Base-by-base conservation (phyloP, 1,140 invertebrate genomes). In the Meteorus sp. region DNA sequence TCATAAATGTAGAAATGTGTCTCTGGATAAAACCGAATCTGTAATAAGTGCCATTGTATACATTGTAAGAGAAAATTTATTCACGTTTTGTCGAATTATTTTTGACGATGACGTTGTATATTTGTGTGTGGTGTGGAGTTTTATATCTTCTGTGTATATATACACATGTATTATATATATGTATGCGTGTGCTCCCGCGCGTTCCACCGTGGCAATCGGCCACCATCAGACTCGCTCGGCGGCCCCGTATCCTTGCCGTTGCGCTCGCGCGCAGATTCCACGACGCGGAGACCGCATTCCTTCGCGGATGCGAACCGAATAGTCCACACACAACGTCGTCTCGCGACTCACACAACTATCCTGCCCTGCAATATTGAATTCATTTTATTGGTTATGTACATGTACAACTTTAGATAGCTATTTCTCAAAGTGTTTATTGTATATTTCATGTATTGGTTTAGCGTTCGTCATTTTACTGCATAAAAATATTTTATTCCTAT, bases 51-150 rank as follows among this genome's bases (percentile, higher is more conserved):
- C n/a, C n/a, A n/a, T n/a, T n/a, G n/a, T n/a, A n/a, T n/a, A n/a
- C n/a, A n/a, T n/a, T n/a, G n/a, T n/a, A n/a, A n/a, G n/a, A n/a
- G n/a, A n/a, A n/a, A n/a, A n/a, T n/a, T 35, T 2, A 7, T 29
- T 31, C 22, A 59, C 31, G 39, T 35, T 37, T 59, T 44, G 62
- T 64, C 59, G 56, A 65, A 73, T 71, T 73, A 73, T 72, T 73
- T 73, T 72, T 57, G 67, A 72, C 61, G 68, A 73, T 73, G 71
- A 73, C 70, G 71, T 63, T 68, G 60, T 52, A 43, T 56, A 60
- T 55, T 56, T 61, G 39, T 65, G 60, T 33, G 39, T 25, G 41
- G 48, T 44, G 44, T 50, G 27, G 23, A 23, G 33, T n/a, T n/a
- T n/a, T n/a, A n/a, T n/a, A n/a, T n/a, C n/a, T n/a, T n/a, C n/a